These are phyloP conservation scores for Helicolenus hilgendorfi DNA, from an alignment of 2,797 vertebrate genomes.

Conservation along the genomic window DNA sequence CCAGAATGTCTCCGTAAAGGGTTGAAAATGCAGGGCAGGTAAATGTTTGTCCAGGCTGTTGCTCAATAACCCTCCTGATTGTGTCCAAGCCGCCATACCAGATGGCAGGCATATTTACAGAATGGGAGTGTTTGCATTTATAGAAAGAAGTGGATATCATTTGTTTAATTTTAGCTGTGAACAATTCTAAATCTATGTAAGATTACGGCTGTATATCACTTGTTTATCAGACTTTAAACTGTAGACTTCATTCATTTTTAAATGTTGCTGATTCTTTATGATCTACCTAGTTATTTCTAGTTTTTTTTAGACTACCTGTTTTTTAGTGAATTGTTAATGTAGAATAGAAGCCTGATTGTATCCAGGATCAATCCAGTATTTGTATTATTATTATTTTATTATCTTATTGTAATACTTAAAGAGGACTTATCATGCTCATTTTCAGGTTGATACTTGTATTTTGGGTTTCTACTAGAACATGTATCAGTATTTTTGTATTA, in stretches of 20 bases:
- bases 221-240: not conserved
- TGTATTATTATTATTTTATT: not conserved
- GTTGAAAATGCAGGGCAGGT: conserved; percentile 54
- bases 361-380: not conserved
- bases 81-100: conserved; percentile 22
- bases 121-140: conserved; percentile 60
- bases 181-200: not conserved
- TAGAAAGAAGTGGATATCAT: not conserved
- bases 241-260: not conserved
- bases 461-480: too few relatives aligned
- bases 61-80: conserved; percentile 55
- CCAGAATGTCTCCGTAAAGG: conserved; percentile 18
- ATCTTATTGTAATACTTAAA: too few relatives aligned
- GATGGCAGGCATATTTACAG: conserved; percentile 42
- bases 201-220: not conserved
- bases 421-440: too few relatives aligned
- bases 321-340: not conserved
- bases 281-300: not conserved
- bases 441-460: too few relatives aligned
- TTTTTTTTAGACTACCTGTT: not conserved
- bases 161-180: not conserved
- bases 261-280: not conserved
- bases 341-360: not conserved
- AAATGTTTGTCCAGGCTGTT: conserved; percentile 78
- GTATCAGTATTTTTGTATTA: rapidly evolving